Conservation (phyloP, 2,113 vertebrate species). For the Cephalopterus ornatus region DNA sequence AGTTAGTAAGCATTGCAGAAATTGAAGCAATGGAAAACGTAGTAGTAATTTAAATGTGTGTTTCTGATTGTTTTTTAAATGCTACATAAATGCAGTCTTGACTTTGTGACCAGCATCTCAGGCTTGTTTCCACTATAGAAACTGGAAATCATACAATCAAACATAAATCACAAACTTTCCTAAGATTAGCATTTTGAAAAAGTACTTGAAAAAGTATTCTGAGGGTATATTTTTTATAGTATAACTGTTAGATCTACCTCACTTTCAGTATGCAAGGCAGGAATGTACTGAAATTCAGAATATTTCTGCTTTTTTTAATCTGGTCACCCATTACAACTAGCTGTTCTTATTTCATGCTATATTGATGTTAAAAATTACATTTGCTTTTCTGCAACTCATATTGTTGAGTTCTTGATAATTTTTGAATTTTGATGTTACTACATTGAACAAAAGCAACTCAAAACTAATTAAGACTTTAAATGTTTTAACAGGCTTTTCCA, state of each 20-base stretch:
- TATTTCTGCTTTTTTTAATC: background rate
- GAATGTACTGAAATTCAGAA: background rate
- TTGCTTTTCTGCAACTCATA: background rate
- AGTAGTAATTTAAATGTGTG: background rate
- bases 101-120: background rate
- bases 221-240: background rate
- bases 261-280: background rate
- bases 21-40: background rate
- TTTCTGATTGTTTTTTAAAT: background rate
- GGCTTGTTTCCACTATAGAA: background rate
- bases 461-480: background rate
- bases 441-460: background rate
- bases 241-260: background rate
- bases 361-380: background rate
- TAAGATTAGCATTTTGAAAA: background rate
- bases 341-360: background rate
- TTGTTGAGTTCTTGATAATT: background rate
- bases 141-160: background rate
- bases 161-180: background rate
- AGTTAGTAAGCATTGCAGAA: background rate
- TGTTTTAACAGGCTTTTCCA: constrained; percentile 81
- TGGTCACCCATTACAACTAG: background rate
- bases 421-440: background rate
- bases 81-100: background rate
- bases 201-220: background rate